A percentile compares a stretch with the other conserved stretches of the same genome.
phyloP scores from a whole-genome alignment of 2,888 invertebrate species.

The Fragum whitleyi region DNA sequence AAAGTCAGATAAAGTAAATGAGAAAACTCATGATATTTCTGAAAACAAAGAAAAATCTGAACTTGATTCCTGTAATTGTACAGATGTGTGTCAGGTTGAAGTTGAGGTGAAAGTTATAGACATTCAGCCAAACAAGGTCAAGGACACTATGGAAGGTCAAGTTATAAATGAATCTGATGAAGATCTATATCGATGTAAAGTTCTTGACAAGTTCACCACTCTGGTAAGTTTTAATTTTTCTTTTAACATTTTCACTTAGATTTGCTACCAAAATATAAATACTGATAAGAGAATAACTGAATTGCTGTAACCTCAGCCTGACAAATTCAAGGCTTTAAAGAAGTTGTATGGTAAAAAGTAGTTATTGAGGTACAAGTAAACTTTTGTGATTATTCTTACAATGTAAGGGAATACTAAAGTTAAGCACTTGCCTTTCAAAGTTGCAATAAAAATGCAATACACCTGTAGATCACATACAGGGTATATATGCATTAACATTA shows the following conservation, averaged over 20 bases:
- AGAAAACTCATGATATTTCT: not conserved
- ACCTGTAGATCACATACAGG: no score
- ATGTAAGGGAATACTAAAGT: no score
- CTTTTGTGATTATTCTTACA: no score
- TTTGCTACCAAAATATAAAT: not conserved
- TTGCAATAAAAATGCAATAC: no score
- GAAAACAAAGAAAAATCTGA: constrained; percentile 33
- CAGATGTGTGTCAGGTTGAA: constrained; percentile 55
- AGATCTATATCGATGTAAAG: constrained; percentile 32
- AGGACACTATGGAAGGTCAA: constrained; percentile 36
- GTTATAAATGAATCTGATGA: constrained; percentile 15
- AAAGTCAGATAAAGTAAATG: not conserved
- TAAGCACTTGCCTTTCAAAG: no score
- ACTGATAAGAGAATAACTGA: no score
- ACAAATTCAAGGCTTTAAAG: no score
- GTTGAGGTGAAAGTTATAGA: constrained; percentile 64
- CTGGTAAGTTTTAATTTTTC: constrained; percentile 43
- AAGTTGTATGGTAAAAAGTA: no score
- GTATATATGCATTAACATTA: no score
- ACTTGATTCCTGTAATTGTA: constrained; percentile 35
- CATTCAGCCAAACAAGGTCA: constrained; percentile 57
- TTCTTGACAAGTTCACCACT: constrained; percentile 53
- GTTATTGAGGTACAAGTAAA: no score
- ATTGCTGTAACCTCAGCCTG: no score
- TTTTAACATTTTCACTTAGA: not conserved